phyloP scores from a whole-genome alignment of 1,140 invertebrate genomes.

The Stenopsyche tienmushanensis region DNA sequence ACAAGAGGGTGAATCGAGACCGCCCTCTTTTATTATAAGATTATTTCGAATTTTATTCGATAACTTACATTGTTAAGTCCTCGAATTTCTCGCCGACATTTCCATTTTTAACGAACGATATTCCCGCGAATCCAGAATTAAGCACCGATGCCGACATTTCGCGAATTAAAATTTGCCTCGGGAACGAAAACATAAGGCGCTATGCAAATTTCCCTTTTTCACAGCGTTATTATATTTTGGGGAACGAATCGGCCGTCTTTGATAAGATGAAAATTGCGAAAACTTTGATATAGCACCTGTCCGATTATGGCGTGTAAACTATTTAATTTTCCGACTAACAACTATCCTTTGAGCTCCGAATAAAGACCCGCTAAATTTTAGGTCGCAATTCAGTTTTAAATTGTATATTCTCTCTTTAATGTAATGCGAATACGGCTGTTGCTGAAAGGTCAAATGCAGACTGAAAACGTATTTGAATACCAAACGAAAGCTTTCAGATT shows the following conservation, averaged over 20 bases:
- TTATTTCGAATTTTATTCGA: background rate
- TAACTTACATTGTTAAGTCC: background rate
- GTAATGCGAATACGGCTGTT: no score
- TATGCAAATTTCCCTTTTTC: background rate
- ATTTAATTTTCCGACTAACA: background rate
- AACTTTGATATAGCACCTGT: no score
- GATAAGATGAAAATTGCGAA: no score
- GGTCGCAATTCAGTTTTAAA: no score
- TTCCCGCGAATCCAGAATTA: background rate
- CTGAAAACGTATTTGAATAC: no score
- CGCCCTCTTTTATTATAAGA: background rate
- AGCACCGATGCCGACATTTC: background rate
- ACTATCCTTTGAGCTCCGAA: background rate
- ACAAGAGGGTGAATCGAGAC: background rate
- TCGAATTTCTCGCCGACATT: background rate
- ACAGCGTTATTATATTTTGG: background rate
- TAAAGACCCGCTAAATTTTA: no score
- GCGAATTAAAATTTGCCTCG: background rate
- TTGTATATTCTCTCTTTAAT: no score
- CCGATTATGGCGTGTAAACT: no score
- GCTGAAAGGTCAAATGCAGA: no score
- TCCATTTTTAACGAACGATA: conserved; percentile 4
- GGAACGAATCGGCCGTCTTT: background rate
- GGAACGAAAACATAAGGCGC: background rate
- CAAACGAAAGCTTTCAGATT: no score